Conservation (phyloP, 2,888 invertebrate genomes). For the Latrodectus hesperus region DNA sequence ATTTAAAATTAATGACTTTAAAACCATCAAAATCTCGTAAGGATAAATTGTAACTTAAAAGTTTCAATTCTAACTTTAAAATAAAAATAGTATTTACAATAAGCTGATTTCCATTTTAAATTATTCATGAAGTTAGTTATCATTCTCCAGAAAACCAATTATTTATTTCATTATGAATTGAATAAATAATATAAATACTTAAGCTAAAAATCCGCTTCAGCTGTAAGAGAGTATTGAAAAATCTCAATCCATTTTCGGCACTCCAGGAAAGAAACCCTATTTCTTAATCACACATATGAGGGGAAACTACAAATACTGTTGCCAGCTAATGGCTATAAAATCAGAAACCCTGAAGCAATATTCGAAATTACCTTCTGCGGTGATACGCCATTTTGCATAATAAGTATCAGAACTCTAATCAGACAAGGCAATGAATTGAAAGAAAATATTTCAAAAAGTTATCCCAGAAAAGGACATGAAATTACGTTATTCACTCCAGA, state of each 20-base stretch:
- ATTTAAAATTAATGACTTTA: no score
- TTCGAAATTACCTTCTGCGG: conserved; percentile 40
- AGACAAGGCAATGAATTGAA: conserved; percentile 43
- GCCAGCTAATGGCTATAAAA: conserved; percentile 49
- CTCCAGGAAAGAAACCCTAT: conserved; percentile 4
- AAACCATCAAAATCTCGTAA: no score
- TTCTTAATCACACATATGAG: conserved; percentile 40
- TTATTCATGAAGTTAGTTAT: no score
- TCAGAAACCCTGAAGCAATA: conserved; percentile 31
- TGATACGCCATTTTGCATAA: conserved; percentile 34
- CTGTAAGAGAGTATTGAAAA: no score
- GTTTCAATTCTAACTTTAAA: no score
- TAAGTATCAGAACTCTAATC: conserved; percentile 40
- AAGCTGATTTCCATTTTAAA: no score
- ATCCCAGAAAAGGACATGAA: conserved; percentile 26
- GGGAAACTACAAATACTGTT: conserved; percentile 23
- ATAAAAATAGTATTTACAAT: no score
- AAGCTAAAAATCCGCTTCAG: no score
- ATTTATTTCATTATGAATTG: no score
- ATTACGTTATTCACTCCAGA: conserved; percentile 55
- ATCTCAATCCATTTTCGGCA: background rate
- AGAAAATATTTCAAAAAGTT: conserved; percentile 50
- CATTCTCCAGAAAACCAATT: no score
- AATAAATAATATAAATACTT: no score
- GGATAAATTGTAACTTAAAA: no score